Conservation (phyloP, 2,888 invertebrate genomes). For the Alloplasta piceator region DNA sequence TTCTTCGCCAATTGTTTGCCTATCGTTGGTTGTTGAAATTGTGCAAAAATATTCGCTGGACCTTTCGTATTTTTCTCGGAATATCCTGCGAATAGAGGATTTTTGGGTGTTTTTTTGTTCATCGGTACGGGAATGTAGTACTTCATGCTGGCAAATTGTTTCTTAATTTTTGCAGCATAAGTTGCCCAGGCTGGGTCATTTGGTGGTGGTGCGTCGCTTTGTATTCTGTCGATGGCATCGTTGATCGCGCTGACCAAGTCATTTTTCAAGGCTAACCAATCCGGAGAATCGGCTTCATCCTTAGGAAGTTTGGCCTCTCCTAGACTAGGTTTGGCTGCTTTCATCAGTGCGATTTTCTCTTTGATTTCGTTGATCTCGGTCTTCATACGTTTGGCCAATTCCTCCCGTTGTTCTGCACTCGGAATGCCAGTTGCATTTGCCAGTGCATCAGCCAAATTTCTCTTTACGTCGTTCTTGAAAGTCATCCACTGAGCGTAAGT, state of each 20-base stretch:
- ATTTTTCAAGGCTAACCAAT: constrained; percentile 61
- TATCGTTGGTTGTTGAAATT: neutral
- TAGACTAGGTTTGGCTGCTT: constrained; percentile 17
- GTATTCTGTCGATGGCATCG: constrained; percentile 59
- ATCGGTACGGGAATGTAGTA: constrained; percentile 20
- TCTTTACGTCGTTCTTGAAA: constrained; percentile 66
- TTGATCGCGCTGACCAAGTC: constrained; percentile 62
- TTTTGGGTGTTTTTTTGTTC: neutral
- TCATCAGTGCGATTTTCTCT: constrained; percentile 30
- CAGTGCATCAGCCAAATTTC: constrained; percentile 66
- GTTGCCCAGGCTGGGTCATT: constrained; percentile 62
- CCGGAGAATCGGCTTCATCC: constrained; percentile 1
- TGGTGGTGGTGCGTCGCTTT: constrained; percentile 59
- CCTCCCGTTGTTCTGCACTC: constrained; percentile 56
- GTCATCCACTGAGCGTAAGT: constrained; percentile 67
- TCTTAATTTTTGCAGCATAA: constrained; percentile 40
- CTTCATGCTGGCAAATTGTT: constrained; percentile 38
- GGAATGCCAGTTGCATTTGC: constrained; percentile 51
- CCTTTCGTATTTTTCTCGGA: neutral
- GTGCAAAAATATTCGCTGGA: neutral
- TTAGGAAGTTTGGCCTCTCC: neutral
- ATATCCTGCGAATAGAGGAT: neutral
- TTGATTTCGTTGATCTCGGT: constrained; percentile 35
- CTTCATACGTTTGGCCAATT: constrained; percentile 37
- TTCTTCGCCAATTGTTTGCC: constrained; percentile 8